These are phyloP conservation scores for Leptocoma aspasia DNA, from an alignment of 2,113 vertebrate genomes.

Conservation along the genomic window DNA sequence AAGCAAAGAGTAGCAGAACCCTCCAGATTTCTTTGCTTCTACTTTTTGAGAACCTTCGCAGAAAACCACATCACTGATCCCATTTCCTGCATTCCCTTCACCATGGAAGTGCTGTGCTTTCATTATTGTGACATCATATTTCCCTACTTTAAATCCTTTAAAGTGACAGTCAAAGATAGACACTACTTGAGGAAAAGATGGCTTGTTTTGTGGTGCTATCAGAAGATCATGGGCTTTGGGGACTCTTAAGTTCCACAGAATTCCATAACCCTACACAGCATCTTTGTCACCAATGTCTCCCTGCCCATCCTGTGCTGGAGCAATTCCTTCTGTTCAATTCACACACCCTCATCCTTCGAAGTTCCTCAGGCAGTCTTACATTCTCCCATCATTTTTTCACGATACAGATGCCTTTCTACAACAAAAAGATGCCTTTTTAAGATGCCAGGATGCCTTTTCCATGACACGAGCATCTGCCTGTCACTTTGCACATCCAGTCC, in stretches of 20 bases:
- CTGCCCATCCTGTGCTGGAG: not conserved
- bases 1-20: not conserved
- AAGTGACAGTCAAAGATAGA: not conserved
- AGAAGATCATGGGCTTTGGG: not conserved
- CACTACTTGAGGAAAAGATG: not conserved
- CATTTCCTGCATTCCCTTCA: not conserved
- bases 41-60: not conserved
- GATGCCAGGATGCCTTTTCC: not conserved
- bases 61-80: not conserved
- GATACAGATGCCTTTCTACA: not conserved
- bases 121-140: not conserved
- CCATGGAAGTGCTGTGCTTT: not conserved
- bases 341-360: not conserved
- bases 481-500: not conserved
- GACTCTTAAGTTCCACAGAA: rapidly evolving
- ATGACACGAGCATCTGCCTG: not conserved
- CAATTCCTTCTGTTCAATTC: not conserved
- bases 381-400: not conserved
- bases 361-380: not conserved
- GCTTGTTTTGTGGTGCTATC: not conserved
- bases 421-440: not conserved
- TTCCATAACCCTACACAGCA: not conserved
- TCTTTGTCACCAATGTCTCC: not conserved
- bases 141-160: not conserved
- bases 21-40: not conserved